phyloP scores from a whole-genome alignment of 2,888 invertebrate genomes.

The Xestia rhomboidea region DNA sequence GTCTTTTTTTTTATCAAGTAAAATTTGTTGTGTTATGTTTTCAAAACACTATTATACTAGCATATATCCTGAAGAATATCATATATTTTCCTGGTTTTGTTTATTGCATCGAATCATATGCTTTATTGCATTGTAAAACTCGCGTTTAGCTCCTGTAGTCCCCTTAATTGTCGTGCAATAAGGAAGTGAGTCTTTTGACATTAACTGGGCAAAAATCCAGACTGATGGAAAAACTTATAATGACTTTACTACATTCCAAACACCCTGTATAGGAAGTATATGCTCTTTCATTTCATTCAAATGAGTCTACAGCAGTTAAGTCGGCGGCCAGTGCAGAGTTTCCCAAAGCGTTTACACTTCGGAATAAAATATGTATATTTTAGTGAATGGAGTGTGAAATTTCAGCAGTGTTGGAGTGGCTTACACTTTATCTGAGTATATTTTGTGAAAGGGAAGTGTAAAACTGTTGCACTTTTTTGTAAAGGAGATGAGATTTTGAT shows the following conservation, averaged over 20 bases:
- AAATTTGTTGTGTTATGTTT: no score
- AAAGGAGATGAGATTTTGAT: neutral
- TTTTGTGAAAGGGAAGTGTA: slow-evolving; percentile 37
- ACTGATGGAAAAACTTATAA: neutral
- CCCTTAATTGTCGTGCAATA: no score
- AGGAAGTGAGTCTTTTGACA: no score
- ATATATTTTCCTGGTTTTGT: no score
- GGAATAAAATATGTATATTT: slow-evolving; percentile 64
- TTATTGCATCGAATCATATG: no score
- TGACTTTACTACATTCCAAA: neutral
- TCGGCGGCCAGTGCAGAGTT: slow-evolving; percentile 54
- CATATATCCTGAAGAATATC: no score
- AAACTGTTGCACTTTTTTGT: slow-evolving; percentile 25
- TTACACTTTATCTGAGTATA: slow-evolving; percentile 40
- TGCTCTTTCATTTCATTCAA: slow-evolving; percentile 68
- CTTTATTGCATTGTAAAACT: no score
- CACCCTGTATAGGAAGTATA: slow-evolving; percentile 42
- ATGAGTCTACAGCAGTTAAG: slow-evolving; percentile 66
- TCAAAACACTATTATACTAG: no score
- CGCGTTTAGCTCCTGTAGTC: no score
- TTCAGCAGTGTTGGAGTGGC: slow-evolving; percentile 44
- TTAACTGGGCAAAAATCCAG: neutral
- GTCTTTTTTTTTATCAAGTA: no score
- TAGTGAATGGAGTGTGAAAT: slow-evolving; percentile 53
- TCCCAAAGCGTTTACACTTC: slow-evolving; percentile 65